A percentile compares a stretch with the other conserved stretches of the same genome.
phyloP scores from a whole-genome alignment of 2,113 vertebrate species.

The Trichechus manatus region DNA sequence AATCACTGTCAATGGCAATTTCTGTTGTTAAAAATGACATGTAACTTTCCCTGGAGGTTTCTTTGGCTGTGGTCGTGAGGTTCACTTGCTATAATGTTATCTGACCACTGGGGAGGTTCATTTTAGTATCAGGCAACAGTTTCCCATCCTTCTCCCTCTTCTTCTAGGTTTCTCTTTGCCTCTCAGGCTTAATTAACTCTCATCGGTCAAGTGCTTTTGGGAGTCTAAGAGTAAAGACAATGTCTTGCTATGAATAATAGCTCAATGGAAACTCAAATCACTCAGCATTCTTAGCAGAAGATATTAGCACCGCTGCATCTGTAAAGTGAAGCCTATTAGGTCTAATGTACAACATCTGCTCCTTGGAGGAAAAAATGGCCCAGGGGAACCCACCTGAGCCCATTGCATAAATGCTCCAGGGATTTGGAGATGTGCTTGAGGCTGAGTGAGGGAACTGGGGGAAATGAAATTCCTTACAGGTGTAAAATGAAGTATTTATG shows the following conservation, averaged over 20 bases:
- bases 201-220: constrained; percentile 43
- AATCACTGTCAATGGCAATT: constrained; percentile 12
- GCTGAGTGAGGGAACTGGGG: not conserved
- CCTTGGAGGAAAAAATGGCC: not conserved
- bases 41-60: not conserved
- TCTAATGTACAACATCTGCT: not conserved
- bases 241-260: constrained; percentile 49
- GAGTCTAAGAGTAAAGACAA: constrained; percentile 13
- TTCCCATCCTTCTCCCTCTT: not conserved
- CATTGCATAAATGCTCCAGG: not conserved
- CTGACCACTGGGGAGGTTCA: not conserved
- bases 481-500: constrained; percentile 3
- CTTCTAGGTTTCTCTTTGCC: not conserved
- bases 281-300: constrained; percentile 49
- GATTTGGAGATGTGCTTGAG: not conserved
- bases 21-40: constrained; percentile 28
- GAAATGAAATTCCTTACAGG: not conserved
- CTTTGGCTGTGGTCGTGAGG: not conserved
- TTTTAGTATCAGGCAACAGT: not conserved
- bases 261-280: constrained; percentile 41
- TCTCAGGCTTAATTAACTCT: constrained; percentile 66
- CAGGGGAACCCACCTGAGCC: not conserved
- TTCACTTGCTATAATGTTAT: not conserved
- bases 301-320: not conserved
- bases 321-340: not conserved